Base-by-base conservation (phyloP, 2,113 vertebrate species). In the Pyxicephalus adspersus region DNA sequence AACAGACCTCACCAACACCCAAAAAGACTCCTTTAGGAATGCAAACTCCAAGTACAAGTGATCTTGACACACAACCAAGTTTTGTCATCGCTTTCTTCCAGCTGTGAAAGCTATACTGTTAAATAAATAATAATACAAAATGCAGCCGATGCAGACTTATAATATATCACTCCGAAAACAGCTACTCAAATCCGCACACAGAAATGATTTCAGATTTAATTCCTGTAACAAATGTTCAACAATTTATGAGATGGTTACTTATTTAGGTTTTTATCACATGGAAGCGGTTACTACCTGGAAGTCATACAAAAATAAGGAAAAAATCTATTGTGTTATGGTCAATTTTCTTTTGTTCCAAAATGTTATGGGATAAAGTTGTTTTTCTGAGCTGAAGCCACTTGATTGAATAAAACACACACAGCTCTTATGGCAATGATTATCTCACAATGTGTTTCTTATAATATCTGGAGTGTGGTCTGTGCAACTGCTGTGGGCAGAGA, bases 261-360 rank as follows among this genome's bases (percentile, higher is more conserved):
- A 0, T 80, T 86, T 84, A 45, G 25, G 52, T 67, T 79, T 68
- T 67, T 70, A 70, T 85, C 83, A 86, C 80, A 60, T 85, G 87
- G 82, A 78, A 85, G 82, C 50, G 50, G 84, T 87, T 89, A 83
- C 67, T 71, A 7, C 68, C 68, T 86, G 88, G 79, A 79, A 83
- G 64, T 25, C 55, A 4, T 64, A 84, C 79, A 83, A 52, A 73
- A 84, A 80, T 71, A 50, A 80, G 0, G 87, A 65, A 60, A 58
- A 58, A 71, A 52, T 25, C 25, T 11, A 78, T 67, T 78, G 76
- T 68, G 64, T 55, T 78, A 67, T 78, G 64, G 64, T 78, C 64
- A 55, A 67, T 67, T 68, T 78, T 78, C 64, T 78, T 68, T 78
- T 78, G 76, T 78, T 88, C 51, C 64, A 76, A 0, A 34, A 45